phyloP scores from a whole-genome alignment of 1,140 invertebrate species.

The Orius insidiosus region DNA sequence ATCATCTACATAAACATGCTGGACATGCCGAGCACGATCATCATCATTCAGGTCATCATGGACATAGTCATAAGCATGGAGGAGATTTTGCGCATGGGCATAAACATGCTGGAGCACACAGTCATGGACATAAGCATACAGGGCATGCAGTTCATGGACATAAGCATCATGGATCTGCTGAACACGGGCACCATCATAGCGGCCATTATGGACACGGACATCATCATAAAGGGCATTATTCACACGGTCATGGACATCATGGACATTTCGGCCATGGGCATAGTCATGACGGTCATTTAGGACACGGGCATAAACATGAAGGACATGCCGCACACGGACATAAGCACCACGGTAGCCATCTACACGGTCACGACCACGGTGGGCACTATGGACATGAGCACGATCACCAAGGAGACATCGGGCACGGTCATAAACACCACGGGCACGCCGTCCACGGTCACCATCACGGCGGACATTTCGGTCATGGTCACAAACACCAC shows the following conservation, averaged over 20 bases:
- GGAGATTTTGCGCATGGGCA: conserved; percentile 3
- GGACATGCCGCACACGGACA: conserved; percentile 9
- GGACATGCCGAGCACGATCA: conserved; percentile 9
- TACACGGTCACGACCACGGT: conserved; percentile 10
- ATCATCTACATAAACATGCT: conserved; percentile 12
- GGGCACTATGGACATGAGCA: conserved; percentile 16
- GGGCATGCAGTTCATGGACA: conserved; percentile 15
- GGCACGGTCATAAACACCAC: conserved; percentile 5
- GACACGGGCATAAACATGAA: conserved; percentile 17
- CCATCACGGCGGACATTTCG: conserved; percentile 8
- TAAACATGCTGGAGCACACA: conserved; percentile 2
- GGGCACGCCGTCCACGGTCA: conserved; percentile 7
- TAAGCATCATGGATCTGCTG: conserved; percentile 14
- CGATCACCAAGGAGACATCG: conserved; percentile 11
- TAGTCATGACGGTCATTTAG: conserved; percentile 12
- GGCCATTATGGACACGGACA: conserved; percentile 14
- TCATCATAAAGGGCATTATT: conserved; percentile 12
- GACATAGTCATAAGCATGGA: conserved; percentile 14
- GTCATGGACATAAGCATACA: conserved; percentile 15
- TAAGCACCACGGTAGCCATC: conserved; percentile 8
- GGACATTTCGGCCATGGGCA: conserved; percentile 13
- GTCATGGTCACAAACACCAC: conserved; percentile 11
- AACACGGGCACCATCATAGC: conserved; percentile 15
- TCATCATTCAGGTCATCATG: conserved; percentile 13
- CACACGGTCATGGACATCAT: conserved; percentile 11